Percentiles rank a stretch among this genome's conserved stretches.
Evolutionary conservation across 2,113 vertebrate species (phyloP).

Genomic region (Uria aalge): DNA sequence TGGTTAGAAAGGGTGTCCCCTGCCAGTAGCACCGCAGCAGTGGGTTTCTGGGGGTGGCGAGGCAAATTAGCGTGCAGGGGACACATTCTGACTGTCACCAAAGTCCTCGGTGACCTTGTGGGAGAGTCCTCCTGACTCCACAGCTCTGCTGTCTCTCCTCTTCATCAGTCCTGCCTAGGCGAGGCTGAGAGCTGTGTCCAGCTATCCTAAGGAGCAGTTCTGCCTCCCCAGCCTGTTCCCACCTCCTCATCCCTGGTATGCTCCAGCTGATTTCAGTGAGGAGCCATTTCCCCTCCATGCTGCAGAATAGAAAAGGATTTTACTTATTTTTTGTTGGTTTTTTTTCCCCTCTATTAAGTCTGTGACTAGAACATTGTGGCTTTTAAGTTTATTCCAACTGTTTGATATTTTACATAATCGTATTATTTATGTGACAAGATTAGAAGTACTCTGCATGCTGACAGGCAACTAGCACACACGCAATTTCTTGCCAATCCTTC

Average conservation of each 20-base stretch:
- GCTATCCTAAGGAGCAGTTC: not conserved
- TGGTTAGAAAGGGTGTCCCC: not conserved
- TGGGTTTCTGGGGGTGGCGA: not conserved
- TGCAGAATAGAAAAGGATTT: not conserved
- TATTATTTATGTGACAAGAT: constrained; percentile 71
- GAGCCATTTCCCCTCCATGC: not conserved
- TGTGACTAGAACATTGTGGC: constrained; percentile 59
- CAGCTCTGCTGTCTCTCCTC: not conserved
- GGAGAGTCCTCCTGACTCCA: not conserved
- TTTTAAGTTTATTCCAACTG: constrained; percentile 68
- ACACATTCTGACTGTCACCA: not conserved
- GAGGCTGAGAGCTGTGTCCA: not conserved
- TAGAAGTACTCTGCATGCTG: constrained; percentile 60
- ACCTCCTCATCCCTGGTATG: not conserved
- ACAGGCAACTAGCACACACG: constrained; percentile 42
- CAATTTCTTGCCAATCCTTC: constrained; percentile 47
- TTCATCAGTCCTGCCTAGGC: fast-evolving
- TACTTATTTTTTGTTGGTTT: not conserved
- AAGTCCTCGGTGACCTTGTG: not conserved
- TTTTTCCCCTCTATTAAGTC: not conserved
- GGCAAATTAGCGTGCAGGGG: not conserved
- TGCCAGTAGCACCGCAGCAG: not conserved
- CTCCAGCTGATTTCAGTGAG: not conserved
- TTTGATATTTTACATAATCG: constrained; percentile 70
- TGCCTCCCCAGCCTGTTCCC: not conserved